Evolutionary conservation across 2,113 vertebrate genomes (phyloP).

Genomic region (Hystrix brachyura): DNA sequence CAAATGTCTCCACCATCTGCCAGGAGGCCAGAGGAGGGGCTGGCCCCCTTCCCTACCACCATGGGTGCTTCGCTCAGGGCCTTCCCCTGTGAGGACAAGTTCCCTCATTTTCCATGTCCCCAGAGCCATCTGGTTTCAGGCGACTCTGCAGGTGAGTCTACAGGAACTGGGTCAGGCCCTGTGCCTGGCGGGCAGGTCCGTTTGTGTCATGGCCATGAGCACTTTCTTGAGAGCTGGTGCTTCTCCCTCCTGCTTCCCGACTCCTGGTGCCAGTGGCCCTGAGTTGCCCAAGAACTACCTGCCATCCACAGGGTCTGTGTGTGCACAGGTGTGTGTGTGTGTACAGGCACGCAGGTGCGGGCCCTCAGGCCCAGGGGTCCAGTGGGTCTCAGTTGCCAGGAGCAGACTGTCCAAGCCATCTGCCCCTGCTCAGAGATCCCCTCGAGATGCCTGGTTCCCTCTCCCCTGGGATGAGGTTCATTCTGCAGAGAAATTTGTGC

Average conservation of each 20-base stretch:
- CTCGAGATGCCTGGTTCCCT: not conserved
- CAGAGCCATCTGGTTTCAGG: not conserved
- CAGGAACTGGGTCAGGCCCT: not conserved
- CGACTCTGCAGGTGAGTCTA: not conserved
- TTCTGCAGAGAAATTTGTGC: not conserved
- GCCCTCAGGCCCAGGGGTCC: not conserved
- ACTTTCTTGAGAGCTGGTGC: not conserved
- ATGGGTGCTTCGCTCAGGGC: not conserved
- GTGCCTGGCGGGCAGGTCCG: not conserved
- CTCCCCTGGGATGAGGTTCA: too few species aligned
- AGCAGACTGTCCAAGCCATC: not conserved
- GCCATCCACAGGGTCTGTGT: not conserved
- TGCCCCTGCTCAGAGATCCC: not conserved
- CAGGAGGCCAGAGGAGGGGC: not conserved
- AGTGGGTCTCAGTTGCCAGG: not conserved
- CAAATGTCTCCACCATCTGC: not conserved
- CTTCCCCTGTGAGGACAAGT: rapidly evolving
- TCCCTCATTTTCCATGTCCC: not conserved
- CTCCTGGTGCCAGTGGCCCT: too few species aligned
- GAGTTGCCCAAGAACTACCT: not conserved
- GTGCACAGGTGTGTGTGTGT: not conserved
- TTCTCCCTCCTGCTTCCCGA: too few species aligned
- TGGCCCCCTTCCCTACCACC: not conserved
- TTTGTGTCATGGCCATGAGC: not conserved
- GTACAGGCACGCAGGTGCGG: too few species aligned